Conservation (phyloP, 2,888 invertebrate species). For the Campopleginae sp. region DNA sequence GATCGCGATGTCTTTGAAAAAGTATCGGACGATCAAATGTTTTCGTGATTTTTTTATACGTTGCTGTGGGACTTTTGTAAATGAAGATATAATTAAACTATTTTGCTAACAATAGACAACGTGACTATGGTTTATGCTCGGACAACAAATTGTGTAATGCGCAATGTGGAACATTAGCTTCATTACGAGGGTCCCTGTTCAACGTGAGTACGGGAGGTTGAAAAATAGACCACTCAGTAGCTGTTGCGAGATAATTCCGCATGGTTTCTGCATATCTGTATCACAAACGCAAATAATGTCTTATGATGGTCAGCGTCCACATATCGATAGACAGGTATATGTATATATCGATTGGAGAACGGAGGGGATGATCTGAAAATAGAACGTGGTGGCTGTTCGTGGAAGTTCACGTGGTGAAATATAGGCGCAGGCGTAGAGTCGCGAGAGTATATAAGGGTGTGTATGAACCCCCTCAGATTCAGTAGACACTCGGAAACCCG, state of each 20-base stretch:
- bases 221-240: not conserved
- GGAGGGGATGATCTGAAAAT: constrained; percentile 43
- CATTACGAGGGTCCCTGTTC: not conserved
- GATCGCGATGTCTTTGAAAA: too few relatives aligned
- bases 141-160: not conserved
- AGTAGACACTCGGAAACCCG: constrained; percentile 74
- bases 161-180: not conserved
- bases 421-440: constrained; percentile 68
- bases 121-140: not conserved
- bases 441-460: constrained; percentile 77
- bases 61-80: not conserved
- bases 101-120: not conserved
- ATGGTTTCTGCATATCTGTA: not conserved
- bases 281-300: not conserved
- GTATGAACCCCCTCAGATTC: constrained; percentile 71
- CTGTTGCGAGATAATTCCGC: not conserved
- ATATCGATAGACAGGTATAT: not conserved
- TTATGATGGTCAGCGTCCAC: not conserved
- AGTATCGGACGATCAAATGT: not conserved
- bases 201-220: not conserved
- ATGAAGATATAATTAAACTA: not conserved
- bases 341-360: not conserved
- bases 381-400: constrained; percentile 35
- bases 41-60: not conserved
- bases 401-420: constrained; percentile 64